Evolutionary conservation across 1,140 invertebrate species (phyloP).

Genomic region (Nebria ingens): DNA sequence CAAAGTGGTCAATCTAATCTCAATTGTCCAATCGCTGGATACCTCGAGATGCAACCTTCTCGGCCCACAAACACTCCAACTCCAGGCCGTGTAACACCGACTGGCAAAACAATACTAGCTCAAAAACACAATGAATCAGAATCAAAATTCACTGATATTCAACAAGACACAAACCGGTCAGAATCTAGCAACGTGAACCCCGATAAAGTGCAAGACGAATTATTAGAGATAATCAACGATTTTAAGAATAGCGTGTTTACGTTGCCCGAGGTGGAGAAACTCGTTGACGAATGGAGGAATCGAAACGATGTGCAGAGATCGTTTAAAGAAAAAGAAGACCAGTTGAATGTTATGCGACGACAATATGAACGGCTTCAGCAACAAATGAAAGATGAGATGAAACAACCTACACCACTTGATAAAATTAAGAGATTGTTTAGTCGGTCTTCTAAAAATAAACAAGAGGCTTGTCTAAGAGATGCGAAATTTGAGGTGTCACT

Average conservation of each 20-base stretch:
- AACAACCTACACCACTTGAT: slow-evolving; percentile 66
- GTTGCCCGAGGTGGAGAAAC: slow-evolving; percentile 69
- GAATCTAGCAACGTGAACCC: not conserved
- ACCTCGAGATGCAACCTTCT: slow-evolving; percentile 44
- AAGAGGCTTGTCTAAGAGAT: slow-evolving; percentile 29
- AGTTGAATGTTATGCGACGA: slow-evolving; percentile 63
- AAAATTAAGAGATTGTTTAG: slow-evolving; percentile 66
- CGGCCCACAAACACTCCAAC: slow-evolving; percentile 16
- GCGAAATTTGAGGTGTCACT: slow-evolving; percentile 17
- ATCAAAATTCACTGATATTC: slow-evolving; percentile 21
- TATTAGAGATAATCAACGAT: slow-evolving; percentile 78
- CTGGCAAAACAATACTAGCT: not conserved
- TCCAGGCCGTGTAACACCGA: slow-evolving; percentile 13
- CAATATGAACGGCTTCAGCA: slow-evolving; percentile 74
- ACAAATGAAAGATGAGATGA: slow-evolving; percentile 52
- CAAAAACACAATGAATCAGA: not conserved
- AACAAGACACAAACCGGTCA: slow-evolving; percentile 26
- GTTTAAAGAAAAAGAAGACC: slow-evolving; percentile 72
- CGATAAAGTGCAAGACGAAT: slow-evolving; percentile 56
- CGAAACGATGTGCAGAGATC: slow-evolving; percentile 77
- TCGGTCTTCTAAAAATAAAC: slow-evolving; percentile 36
- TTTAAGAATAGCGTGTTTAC: slow-evolving; percentile 83
- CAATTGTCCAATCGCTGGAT: slow-evolving; percentile 33
- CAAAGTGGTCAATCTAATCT: not conserved
- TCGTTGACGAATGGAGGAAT: slow-evolving; percentile 75